Conservation (phyloP, 1,140 invertebrate species). For the Littorina saxatilis region DNA sequence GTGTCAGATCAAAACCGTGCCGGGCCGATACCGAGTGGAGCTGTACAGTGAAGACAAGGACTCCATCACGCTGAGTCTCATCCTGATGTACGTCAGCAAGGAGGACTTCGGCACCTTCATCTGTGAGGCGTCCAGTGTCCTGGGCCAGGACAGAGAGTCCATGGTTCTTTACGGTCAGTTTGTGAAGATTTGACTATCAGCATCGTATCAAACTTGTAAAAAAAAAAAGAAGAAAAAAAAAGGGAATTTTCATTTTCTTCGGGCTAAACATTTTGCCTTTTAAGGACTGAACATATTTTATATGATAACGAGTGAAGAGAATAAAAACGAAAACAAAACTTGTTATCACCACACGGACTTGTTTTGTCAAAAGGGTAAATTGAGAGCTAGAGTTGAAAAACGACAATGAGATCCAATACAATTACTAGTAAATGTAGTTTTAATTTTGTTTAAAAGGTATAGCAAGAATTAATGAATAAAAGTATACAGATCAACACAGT, state of each 20-base stretch:
- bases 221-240: too few relatives aligned
- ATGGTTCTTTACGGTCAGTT: slow-evolving; percentile 89
- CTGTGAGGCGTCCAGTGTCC: slow-evolving; percentile 92
- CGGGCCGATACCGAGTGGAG: slow-evolving; percentile 85
- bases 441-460: too few relatives aligned
- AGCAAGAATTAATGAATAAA: too few relatives aligned
- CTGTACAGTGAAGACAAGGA: slow-evolving; percentile 85
- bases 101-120: slow-evolving; percentile 92
- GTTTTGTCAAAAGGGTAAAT: too few relatives aligned
- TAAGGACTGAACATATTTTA: too few relatives aligned
- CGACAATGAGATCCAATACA: too few relatives aligned
- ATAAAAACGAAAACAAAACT: background rate
- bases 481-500: too few relatives aligned
- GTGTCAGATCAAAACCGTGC: slow-evolving; percentile 39
- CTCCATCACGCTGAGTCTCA: slow-evolving; percentile 89
- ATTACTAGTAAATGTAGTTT: too few relatives aligned
- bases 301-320: background rate
- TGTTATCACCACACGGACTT: too few relatives aligned
- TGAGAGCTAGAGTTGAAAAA: too few relatives aligned
- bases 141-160: slow-evolving; percentile 90
- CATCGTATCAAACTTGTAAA: background rate
- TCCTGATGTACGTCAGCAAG: slow-evolving; percentile 86
- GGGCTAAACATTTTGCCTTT: background rate
- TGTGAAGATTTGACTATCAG: background rate
- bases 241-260: background rate